These are phyloP conservation scores for Brachynemurus nebulosus DNA, from an alignment of 2,888 invertebrate genomes.

Conservation along the genomic window DNA sequence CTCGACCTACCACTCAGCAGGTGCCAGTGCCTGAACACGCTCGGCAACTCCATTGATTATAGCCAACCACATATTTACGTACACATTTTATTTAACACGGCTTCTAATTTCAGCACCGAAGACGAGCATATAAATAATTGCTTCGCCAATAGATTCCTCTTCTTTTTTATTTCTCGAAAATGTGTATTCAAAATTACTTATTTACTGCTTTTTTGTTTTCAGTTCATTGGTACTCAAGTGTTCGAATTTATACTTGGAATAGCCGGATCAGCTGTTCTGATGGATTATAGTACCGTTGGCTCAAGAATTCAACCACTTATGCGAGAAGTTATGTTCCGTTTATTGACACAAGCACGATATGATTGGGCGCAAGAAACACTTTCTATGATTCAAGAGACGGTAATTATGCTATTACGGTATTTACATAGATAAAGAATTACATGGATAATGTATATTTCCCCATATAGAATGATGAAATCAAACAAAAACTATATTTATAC, in stretches of 20 bases:
- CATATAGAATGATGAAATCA: too few species aligned
- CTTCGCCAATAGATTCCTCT: too few species aligned
- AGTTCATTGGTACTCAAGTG: conserved; percentile 63
- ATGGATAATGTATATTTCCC: too few species aligned
- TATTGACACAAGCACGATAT: conserved; percentile 64
- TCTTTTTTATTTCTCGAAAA: too few species aligned
- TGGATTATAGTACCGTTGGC: conserved; percentile 68
- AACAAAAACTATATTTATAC: too few species aligned
- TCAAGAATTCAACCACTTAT: conserved; percentile 69
- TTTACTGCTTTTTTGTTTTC: conserved; percentile 25
- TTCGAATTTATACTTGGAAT: conserved; percentile 56
- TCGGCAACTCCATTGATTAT: too few species aligned
- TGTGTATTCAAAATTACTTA: neutral
- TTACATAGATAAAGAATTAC: too few species aligned
- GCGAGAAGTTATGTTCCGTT: conserved; percentile 48
- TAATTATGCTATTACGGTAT: conserved; percentile 36
- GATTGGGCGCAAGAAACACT: conserved; percentile 51
- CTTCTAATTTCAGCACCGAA: too few species aligned
- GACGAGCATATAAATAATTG: too few species aligned
- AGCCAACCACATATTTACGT: neutral
- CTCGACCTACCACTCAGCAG: too few species aligned
- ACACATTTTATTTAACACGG: too few species aligned
- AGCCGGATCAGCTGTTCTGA: conserved; percentile 58
- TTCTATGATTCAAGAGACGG: conserved; percentile 72
- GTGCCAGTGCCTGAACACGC: too few species aligned